Evolutionary conservation across 1,140 invertebrate genomes (phyloP), one percentile per base, ranked within the genome.

Genomic region (Plectrocnemia conspersa): DNA sequence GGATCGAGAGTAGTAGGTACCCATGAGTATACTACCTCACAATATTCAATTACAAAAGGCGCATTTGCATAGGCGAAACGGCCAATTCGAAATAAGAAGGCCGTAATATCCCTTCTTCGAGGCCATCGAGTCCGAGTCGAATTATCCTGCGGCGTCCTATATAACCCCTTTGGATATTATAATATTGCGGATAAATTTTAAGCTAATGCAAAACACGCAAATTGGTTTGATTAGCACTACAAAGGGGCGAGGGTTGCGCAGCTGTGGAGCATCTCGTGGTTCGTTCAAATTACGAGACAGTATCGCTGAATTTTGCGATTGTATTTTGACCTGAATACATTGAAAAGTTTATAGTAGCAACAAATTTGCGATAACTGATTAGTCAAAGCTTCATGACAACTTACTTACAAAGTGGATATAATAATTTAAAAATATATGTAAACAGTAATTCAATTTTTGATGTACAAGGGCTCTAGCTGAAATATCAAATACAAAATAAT

Each of bases 191-290:
- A 38, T 38, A 38, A 50, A 50, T 38, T 50, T 50, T 29, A 25
- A 50, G 32, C 29, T 50, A 32, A 47, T 47, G 44, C 44, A 47
- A 47, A 47, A 47, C 27, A 47, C 44, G 44, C 44, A 47, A 38
- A 50, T 50, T 50, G 47, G 47, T 50, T 50, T 38, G 47, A 50
- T 50, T 50, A 50, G 33, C 47, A 50, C 33, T 35, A 38, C 33
- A 50, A 38, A 38, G n/a, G 33, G 33, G 47, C 32, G 16, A 11
- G 35, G 21, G 22, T 25, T 18, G 7, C 16, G 6, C 15, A 7
- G 35, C n/a, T n/a, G n/a, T n/a, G n/a, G n/a, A n/a, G n/a, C n/a
- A n/a, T n/a, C n/a, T n/a, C n/a, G n/a, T n/a, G n/a, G n/a, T n/a
- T n/a, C n/a, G n/a, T n/a, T n/a, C n/a, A n/a, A n/a, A n/a, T n/a